Evolutionary conservation across 2,888 invertebrate species (phyloP).

Genomic region (Fabriciana adippe): DNA sequence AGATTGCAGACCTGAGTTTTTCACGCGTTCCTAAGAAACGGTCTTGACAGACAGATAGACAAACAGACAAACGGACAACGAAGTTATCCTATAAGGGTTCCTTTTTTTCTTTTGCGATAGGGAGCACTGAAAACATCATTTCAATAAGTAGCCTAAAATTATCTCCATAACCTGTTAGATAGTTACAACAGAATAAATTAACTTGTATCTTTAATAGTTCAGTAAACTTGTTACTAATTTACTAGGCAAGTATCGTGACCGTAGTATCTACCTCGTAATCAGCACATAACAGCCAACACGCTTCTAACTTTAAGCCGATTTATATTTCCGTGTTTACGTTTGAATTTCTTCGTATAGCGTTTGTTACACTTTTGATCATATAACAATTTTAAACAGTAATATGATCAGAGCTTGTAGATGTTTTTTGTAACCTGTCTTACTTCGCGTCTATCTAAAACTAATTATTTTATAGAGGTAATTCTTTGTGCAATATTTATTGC

Average conservation of each 20-base stretch:
- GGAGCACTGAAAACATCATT: too few relatives aligned
- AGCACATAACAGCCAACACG: conserved; percentile 29
- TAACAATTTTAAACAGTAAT: neutral
- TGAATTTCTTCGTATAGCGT: conserved; percentile 7
- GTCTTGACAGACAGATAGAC: too few relatives aligned
- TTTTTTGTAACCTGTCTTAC: neutral
- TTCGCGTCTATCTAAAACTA: too few relatives aligned
- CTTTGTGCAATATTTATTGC: neutral
- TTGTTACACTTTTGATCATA: neutral
- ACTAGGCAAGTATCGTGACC: conserved; percentile 26
- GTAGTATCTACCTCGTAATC: conserved; percentile 29
- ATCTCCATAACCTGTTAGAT: neutral
- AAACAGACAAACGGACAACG: too few relatives aligned
- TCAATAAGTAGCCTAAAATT: neutral
- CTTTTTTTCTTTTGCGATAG: too few relatives aligned
- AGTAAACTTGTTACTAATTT: conserved; percentile 1
- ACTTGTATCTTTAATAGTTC: neutral
- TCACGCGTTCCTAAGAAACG: too few relatives aligned
- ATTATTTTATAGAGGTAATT: too few relatives aligned
- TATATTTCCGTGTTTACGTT: conserved; percentile 30
- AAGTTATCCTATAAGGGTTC: too few relatives aligned
- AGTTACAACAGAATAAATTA: neutral
- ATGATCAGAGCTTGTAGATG: neutral
- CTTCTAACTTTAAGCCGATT: conserved; percentile 29
- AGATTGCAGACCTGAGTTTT: too few relatives aligned